Conservation (phyloP, 2,113 vertebrate species). For the Protobothrops mucrosquamatus region DNA sequence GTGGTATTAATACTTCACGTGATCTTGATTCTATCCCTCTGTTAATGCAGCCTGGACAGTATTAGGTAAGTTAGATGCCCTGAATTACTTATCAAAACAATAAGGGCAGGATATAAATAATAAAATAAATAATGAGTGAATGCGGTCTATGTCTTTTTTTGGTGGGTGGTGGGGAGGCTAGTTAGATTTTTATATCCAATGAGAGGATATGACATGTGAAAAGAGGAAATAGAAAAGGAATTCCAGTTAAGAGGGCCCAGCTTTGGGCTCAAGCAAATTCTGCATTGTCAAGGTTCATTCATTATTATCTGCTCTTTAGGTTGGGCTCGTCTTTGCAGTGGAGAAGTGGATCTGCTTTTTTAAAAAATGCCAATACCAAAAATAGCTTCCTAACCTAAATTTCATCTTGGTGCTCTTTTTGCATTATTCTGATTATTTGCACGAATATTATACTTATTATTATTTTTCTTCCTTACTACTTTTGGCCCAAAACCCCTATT, state of each 20-base stretch:
- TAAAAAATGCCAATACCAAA: not conserved
- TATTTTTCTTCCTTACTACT: slow-evolving; percentile 37
- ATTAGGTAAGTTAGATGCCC: not conserved
- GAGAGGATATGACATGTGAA: not conserved
- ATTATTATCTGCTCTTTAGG: not conserved
- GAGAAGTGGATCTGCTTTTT: not conserved
- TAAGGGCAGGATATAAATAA: not conserved
- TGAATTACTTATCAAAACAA: not conserved
- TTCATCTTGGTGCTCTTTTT: slow-evolving; percentile 54
- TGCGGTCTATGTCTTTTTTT: not conserved
- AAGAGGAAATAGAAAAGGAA: not conserved
- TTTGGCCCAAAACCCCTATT: slow-evolving; percentile 34
- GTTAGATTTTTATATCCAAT: not conserved
- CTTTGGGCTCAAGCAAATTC: not conserved
- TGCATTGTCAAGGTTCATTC: not conserved
- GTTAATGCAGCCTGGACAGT: not conserved
- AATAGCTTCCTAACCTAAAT: slow-evolving; percentile 10
- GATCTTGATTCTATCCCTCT: no score
- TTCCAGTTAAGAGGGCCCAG: not conserved
- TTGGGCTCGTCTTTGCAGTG: not conserved
- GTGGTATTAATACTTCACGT: no score
- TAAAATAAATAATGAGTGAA: not conserved
- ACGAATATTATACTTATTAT: not conserved
- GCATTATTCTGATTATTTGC: slow-evolving; percentile 40
- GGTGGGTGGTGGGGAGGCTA: not conserved